Base-by-base conservation (phyloP, 2,888 invertebrate genomes). In the Sepioteuthis lessoniana region DNA sequence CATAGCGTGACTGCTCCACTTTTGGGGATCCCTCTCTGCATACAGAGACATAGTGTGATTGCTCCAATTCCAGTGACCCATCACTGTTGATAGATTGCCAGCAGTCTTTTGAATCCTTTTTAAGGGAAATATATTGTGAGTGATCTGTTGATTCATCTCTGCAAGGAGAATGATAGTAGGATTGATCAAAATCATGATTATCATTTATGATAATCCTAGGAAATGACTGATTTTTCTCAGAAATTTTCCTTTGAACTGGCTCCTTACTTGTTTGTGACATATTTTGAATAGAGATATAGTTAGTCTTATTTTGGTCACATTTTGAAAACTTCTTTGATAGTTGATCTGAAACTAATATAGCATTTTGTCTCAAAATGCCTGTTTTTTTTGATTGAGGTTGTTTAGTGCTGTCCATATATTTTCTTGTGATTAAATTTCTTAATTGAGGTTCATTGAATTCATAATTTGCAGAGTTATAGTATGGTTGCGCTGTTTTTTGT, bases 211-310 rank as follows among this genome's bases (percentile, higher is more conserved):
- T 50, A 50, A 50, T 55, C 21, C 55, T 55, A 55, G 55, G 13
- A 76, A n/a, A 35, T 76, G 76, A 76, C n/a, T 35, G n/a, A 76
- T 76, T 76, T 76, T 76, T 76, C 76, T 76, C 76, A n/a, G 76
- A 0, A 60, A 60, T 76, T 76, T 76, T 35, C n/a, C 35, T 35
- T n/a, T 2, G 13, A 8, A n/a, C n/a, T 2, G 13, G n/a, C n/a
- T 76, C n/a, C n/a, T 76, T 76, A 76, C n/a, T n/a, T n/a, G n/a
- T n/a, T 76, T 16, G n/a, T 76, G 76, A n/a, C 13, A n/a, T n/a
- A 35, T 76, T 76, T 76, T 76, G 76, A 10, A 76, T 16, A 13
- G 76, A 76, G 13, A n/a, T 76, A 76, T n/a, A 60, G 31, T 60
- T 10, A 4, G n/a, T 76, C n/a, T 76, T 13, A 76, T n/a, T 13